Percentiles rank a stretch among this genome's conserved stretches.
These are phyloP conservation scores for Myotis vivesi DNA, from an alignment of 2,797 vertebrate species.

Conservation along the genomic window DNA sequence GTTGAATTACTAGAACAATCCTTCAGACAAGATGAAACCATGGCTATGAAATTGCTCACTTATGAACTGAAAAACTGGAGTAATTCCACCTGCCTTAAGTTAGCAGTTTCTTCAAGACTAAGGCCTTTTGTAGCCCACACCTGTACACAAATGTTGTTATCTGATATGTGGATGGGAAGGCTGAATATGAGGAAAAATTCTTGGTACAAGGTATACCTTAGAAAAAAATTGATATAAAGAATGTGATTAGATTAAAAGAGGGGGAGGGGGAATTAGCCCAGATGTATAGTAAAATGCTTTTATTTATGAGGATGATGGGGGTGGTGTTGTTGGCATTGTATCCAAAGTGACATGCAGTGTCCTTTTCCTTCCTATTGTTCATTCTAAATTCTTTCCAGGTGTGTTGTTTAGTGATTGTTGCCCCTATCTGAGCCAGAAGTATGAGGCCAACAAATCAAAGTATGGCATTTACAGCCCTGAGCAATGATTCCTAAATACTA, in stretches of 20 bases:
- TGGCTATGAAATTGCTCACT: conserved; percentile 99
- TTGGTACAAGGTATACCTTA: conserved; percentile 95
- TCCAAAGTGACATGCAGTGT: background rate
- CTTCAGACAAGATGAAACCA: conserved; percentile 98
- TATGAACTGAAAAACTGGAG: conserved; percentile 99
- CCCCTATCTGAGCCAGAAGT: background rate
- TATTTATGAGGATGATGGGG: background rate
- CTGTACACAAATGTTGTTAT: conserved; percentile 97
- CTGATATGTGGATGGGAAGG: conserved; percentile 99
- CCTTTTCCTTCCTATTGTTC: background rate
- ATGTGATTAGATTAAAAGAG: background rate
- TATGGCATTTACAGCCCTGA: background rate
- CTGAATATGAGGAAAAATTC: conserved; percentile 99
- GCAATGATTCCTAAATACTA: conserved; percentile 20
- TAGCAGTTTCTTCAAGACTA: conserved; percentile 96
- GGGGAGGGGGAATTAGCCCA: background rate
- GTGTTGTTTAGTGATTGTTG: background rate
- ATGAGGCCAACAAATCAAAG: background rate
- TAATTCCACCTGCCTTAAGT: conserved; percentile 97
- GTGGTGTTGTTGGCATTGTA: background rate
- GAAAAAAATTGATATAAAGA: conserved; percentile 18
- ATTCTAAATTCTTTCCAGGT: background rate
- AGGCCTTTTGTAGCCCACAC: conserved; percentile 97
- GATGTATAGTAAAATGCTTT: background rate
- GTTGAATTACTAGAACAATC: conserved; percentile 97